Percentiles rank a stretch among this genome's conserved stretches.
Evolutionary conservation across 1,140 invertebrate genomes (phyloP).

Genomic region (Pararge aegeria): DNA sequence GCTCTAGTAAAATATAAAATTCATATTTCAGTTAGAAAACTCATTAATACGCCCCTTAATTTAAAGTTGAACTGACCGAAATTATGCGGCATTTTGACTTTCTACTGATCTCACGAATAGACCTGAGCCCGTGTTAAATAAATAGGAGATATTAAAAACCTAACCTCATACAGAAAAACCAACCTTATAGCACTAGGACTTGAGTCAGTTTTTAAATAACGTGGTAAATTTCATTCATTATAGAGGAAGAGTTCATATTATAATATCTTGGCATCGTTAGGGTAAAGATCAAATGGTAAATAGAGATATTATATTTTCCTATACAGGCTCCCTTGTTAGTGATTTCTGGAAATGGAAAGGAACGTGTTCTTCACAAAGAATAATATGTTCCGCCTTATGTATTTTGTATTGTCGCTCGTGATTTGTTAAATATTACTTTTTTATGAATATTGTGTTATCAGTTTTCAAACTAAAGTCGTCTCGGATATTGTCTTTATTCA

Average conservation of each 20-base stretch:
- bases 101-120: neutral
- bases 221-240: conserved; percentile 9
- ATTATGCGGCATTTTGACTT: conserved; percentile 9
- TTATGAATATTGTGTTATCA: no score
- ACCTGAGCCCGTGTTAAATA: conserved; percentile 7
- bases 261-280: neutral
- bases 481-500: no score
- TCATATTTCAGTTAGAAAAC: neutral
- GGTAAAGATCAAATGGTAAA: conserved; percentile 9
- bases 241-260: neutral
- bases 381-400: no score
- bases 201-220: neutral
- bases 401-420: no score
- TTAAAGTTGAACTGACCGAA: neutral
- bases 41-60: neutral
- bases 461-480: no score
- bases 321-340: neutral
- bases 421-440: no score
- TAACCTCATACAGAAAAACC: neutral
- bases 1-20: no score
- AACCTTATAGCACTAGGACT: neutral
- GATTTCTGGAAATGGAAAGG: neutral
- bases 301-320: neutral
- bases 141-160: conserved; percentile 8
- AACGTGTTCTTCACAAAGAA: no score